These are phyloP conservation scores for Peribatodes rhomboidaria DNA, from an alignment of 2,888 invertebrate genomes.

Conservation along the genomic window DNA sequence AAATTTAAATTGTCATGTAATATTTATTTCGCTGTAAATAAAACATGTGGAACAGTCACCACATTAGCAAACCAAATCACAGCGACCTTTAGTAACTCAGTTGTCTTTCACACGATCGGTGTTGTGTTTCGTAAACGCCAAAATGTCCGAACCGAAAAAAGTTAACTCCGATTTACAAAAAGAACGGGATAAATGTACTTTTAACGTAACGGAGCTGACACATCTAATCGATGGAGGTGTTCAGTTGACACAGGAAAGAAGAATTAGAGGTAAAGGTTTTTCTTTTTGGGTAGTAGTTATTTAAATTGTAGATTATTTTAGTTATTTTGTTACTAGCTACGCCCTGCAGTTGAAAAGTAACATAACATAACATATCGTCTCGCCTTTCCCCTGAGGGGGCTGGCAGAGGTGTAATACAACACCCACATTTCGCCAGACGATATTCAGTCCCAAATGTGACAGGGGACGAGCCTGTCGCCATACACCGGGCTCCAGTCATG, in stretches of 20 bases:
- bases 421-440: too few relatives aligned
- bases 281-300: neutral
- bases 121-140: slow-evolving; percentile 32
- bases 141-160: slow-evolving; percentile 60
- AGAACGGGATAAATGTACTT: slow-evolving; percentile 92
- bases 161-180: slow-evolving; percentile 90
- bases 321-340: neutral
- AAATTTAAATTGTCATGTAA: too few relatives aligned
- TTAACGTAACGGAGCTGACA: slow-evolving; percentile 91
- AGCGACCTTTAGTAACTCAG: slow-evolving; percentile 10
- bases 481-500: too few relatives aligned
- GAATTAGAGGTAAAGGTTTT: slow-evolving; percentile 70
- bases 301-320: neutral
- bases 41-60: neutral
- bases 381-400: too few relatives aligned
- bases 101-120: slow-evolving; percentile 17
- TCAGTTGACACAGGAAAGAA: slow-evolving; percentile 90
- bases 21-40: too few relatives aligned
- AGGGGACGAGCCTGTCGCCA: too few relatives aligned
- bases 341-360: too few relatives aligned
- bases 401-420: too few relatives aligned
- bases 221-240: slow-evolving; percentile 92
- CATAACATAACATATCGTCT: too few relatives aligned
- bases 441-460: too few relatives aligned
- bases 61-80: neutral